Evolutionary conservation across 2,888 invertebrate species (phyloP).

Genomic region (Melieria crassipennis): DNA sequence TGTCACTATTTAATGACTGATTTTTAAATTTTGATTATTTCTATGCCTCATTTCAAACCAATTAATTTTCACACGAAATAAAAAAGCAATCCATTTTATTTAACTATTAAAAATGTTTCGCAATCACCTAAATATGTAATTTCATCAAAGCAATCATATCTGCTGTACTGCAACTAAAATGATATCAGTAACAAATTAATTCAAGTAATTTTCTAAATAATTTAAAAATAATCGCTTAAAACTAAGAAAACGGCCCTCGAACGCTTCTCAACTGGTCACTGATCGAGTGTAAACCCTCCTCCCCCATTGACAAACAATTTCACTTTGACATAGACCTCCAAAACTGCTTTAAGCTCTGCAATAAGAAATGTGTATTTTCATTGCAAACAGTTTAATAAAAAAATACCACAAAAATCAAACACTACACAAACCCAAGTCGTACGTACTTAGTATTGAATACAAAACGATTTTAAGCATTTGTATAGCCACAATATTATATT

Average conservation of each 20-base stretch:
- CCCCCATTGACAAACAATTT: neutral
- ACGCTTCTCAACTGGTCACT: neutral
- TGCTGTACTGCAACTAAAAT: neutral
- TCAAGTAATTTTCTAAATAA: constrained; percentile 5
- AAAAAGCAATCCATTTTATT: too few relatives aligned
- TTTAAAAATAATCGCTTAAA: constrained; percentile 5
- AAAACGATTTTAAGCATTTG: too few relatives aligned
- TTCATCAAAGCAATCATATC: too few relatives aligned
- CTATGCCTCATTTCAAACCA: neutral
- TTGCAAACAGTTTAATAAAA: neutral
- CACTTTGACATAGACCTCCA: constrained; percentile 18
- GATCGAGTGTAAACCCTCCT: neutral
- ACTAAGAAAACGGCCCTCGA: constrained; percentile 11
- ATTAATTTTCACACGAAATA: neutral
- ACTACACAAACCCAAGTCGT: neutral
- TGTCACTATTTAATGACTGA: too few relatives aligned
- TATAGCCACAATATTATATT: too few relatives aligned
- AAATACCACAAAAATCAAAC: neutral
- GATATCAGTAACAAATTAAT: neutral
- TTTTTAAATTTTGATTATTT: too few relatives aligned
- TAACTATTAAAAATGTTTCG: too few relatives aligned
- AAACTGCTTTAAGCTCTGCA: constrained; percentile 21
- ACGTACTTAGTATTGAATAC: neutral
- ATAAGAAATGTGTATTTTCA: constrained; percentile 8
- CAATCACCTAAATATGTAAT: neutral